Base-by-base conservation (phyloP, 2,113 vertebrate genomes). In the Limnothrissa miodon region DNA sequence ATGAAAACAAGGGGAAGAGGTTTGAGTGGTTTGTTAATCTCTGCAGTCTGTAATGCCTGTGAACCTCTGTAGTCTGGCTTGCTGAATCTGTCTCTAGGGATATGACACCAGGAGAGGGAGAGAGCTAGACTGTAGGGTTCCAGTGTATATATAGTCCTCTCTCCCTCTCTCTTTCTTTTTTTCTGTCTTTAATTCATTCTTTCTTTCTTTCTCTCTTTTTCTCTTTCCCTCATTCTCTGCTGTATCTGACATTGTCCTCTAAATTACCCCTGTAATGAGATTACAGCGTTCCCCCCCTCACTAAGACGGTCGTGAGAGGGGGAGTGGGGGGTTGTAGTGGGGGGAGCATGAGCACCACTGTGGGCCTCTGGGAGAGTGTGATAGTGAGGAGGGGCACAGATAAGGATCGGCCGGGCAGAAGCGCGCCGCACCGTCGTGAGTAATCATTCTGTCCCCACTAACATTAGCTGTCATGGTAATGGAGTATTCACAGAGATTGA, bases 191-290 rank as follows among this genome's bases (percentile, higher is more conserved):
- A n/a, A n/a, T n/a, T n/a, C n/a, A n/a, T 84, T 23, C 66, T 19
- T 46, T 45, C 33, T 79, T 44, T 17, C 56, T 13, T 19, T 81
- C 85, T 25, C 4, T 90, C 87, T 88, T 80, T 83, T 80, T 79
- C 25, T 11, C 78, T 80, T 85, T 78, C 45, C 79, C 88, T 86
- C 86, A 89, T 81, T 79, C 89, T 89, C 89, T 86, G 90, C 15
- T 59, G 88, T 90, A 89, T 87, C 81, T 92, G 89, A 91, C 89
- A 90, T 95, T 95, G 93, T 96, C 93, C 93, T 94, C 89, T 92
- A 93, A 94, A 95, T 94, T 92, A 94, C 91, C 90, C 92, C 91
- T 93, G 89, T 96, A 96, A 96, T 95, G 95, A 95, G 94, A 95
- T 95, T 93, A 93, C 89, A 92, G 83, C 78, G 89, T 90, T 91